These are phyloP conservation scores for Lordiphosa collinella DNA, from an alignment of 1,140 invertebrate genomes.

Conservation along the genomic window DNA sequence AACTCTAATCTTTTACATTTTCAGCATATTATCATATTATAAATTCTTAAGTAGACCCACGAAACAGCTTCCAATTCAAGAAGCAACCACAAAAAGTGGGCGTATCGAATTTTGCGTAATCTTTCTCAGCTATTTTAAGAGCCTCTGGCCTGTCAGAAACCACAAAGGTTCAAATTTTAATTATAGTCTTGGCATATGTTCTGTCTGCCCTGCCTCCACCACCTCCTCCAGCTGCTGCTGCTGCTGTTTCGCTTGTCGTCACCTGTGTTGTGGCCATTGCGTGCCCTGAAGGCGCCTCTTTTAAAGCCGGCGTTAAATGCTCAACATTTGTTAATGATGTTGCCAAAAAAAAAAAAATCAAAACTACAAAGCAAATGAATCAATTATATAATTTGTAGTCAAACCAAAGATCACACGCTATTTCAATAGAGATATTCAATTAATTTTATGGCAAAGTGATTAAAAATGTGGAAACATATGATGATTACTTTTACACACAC, in stretches of 20 bases:
- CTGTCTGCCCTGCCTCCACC: constrained; percentile 4
- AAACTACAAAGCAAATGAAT: constrained; percentile 42
- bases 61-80: not conserved
- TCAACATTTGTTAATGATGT: constrained; percentile 25
- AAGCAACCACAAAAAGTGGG: constrained; percentile 6
- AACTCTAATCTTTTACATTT: not conserved
- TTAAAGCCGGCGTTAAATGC: constrained; percentile 33
- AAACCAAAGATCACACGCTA: constrained; percentile 13
- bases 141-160: constrained; percentile 16
- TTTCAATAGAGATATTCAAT: constrained; percentile 18
- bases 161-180: constrained; percentile 64
- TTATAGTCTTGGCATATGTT: constrained; percentile 43
- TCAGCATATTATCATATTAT: constrained; percentile 5
- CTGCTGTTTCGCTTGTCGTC: constrained; percentile 2
- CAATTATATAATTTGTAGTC: constrained; percentile 54
- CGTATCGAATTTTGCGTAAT: constrained; percentile 58
- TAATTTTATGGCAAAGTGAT: constrained; percentile 28
- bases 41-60: not conserved
- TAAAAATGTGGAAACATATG: constrained; percentile 25
- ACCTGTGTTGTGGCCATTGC: constrained; percentile 14
- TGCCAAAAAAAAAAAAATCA: not conserved
- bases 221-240: constrained; percentile 8
- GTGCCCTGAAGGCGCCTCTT: constrained; percentile 8
- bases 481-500: not conserved
- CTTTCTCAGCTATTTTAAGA: constrained; percentile 31